A percentile compares a stretch with the other conserved stretches of the same genome.
These are phyloP conservation scores for Nothocercus nigrocapillus DNA, from an alignment of 2,113 vertebrate genomes.

Conservation along the genomic window DNA sequence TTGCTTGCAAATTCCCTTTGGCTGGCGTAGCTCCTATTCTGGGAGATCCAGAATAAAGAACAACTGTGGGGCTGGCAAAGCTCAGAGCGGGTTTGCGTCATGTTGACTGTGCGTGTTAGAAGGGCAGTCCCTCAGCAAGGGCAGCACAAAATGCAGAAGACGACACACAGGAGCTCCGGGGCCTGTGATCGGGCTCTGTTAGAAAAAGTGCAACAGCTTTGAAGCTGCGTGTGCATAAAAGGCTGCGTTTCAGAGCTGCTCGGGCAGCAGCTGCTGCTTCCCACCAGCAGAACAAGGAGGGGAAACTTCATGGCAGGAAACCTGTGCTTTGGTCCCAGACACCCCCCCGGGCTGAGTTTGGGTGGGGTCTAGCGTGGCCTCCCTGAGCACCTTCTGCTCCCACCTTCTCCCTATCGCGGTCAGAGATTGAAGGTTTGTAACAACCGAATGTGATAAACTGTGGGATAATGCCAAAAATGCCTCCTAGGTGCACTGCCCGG, in stretches of 20 bases:
- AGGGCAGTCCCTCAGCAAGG: background rate
- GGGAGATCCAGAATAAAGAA: background rate
- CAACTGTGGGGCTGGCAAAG: background rate
- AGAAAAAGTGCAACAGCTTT: background rate
- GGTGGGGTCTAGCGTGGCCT: background rate
- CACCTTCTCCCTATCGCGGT: background rate
- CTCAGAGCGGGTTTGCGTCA: background rate
- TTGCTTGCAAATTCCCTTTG: fast-evolving
- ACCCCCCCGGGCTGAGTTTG: background rate
- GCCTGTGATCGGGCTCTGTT: background rate
- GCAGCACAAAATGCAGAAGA: background rate
- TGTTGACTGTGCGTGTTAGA: fast-evolving
- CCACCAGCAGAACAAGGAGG: background rate
- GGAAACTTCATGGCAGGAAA: background rate
- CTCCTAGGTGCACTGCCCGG: background rate
- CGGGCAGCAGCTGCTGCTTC: background rate
- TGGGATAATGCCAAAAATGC: background rate
- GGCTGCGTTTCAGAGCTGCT: background rate
- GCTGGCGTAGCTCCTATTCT: background rate
- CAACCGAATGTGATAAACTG: background rate
- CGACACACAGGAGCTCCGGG: no score
- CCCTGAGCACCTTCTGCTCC: background rate
- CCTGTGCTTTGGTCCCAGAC: background rate
- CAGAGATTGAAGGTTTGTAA: background rate
- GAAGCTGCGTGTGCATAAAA: background rate